Base-by-base conservation (phyloP, 2,797 vertebrate species). In the Lepilemur septentrionalis region DNA sequence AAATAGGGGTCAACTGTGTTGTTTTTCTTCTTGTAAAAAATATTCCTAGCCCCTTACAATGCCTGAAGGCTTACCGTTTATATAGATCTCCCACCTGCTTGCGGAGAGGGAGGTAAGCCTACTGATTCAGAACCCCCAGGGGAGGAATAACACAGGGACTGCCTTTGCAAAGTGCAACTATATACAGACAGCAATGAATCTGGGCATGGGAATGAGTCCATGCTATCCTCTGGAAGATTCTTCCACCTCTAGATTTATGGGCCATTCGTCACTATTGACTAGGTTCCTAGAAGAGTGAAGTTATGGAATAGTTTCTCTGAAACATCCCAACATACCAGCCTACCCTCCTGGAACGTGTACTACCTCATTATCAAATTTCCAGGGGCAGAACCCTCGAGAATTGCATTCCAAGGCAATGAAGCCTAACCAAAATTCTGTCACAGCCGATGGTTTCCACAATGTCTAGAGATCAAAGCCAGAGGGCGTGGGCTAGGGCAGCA, bases 381-480 rank as follows among this genome's bases (percentile, higher is more conserved):
- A 96, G 48, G 75, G 78, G 35, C 78, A 86, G 94, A 94, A 85
- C 70, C 69, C 96, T 73, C 17, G 93, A 93, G 95, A 92, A 72
- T 67, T 61, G 41, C 96, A 98, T 98, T 97, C 97, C 97, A 96
- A 43, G 59, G 96, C 43, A 97, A 11, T 85, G 92, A 57, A 41
- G 23, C 35, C 55, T 52, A 59, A 88, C 82, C 73, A 85, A 63
- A 96, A 81, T 69, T 75, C 41, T 92, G 78, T 25, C 81, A 89
- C 32, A 95, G 78, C 2, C 25, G 84, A 95, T 92, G 92, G 81
- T 65, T 92, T 96, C 76, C 92, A 96, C n/a, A 50, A 7, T 55
- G 69, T 86, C 95, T 57, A 13, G 70, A 94, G 92, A 97, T 94
- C 93, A 97, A 97, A 97, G 96, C 43, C 79, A 84, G 14, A 48